Evolutionary conservation across 2,888 invertebrate genomes (phyloP), one percentile per base, ranked within the genome.

Genomic region (Coremacera marginata): DNA sequence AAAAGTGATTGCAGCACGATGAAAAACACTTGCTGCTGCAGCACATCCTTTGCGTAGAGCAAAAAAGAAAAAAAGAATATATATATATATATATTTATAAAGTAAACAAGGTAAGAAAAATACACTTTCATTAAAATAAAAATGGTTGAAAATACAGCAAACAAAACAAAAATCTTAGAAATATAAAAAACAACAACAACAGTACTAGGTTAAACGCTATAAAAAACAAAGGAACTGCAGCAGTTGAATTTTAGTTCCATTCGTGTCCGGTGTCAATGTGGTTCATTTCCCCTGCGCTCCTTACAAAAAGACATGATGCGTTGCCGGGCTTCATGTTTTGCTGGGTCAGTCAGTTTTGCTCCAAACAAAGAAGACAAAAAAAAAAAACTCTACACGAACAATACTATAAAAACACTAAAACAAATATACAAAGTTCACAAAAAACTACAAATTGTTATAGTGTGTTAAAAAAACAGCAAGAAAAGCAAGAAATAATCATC

Each of bases 201-300:
- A 44, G 7, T 67, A 62, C 57, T 57, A 60, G 74, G 60, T 72
- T 71, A 63, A 76, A 78, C 71, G 78, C 73, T 80, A 81, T 77
- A 82, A 80, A 79, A 81, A 75, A 74, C 37, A 65, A 76, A 72
- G 76, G 76, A 76, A 76, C 76, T 76, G 76, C 76, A 67, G 71
- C 31, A 76, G 14, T 49, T 57, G 37, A 62, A 63, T 73, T 73
- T 27, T 49, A 68, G 34, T 67, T 49, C 25, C 74, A 22, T 60
- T 62, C 62, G 19, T 34, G 65, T 65, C 74, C 65, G 74, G 65
- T 74, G 74, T 52, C 72, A 52, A 44, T 73, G 72, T 51, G 63
- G 72, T 63, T 62, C 71, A 60, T 52, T 70, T 31, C 19, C 19
- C 65, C 27, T 25, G 19, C 68, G 51, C 49, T 44, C 44, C 4